Evolutionary conservation across 2,888 invertebrate genomes (phyloP).

Genomic region (Phalera bucephala): DNA sequence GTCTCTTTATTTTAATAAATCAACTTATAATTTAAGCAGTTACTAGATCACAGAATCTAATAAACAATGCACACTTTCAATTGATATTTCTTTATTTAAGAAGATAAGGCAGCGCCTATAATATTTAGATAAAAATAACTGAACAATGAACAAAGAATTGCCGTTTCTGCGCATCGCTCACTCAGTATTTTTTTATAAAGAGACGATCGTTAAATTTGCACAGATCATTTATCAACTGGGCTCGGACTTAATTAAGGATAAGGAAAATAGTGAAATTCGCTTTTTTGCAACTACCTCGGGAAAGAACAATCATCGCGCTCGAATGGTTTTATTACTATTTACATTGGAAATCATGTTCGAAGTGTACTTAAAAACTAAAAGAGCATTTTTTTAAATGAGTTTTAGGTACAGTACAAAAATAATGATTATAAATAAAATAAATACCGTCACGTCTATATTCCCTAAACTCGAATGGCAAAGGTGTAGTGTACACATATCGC

Average conservation of each 20-base stretch:
- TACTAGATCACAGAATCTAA: too few relatives aligned
- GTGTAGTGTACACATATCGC: too few relatives aligned
- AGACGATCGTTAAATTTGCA: constrained; percentile 39
- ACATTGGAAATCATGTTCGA: constrained; percentile 8
- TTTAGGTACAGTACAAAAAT: too few relatives aligned
- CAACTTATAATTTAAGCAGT: too few relatives aligned
- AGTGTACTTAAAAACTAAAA: constrained; percentile 7
- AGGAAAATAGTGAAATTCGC: constrained; percentile 22
- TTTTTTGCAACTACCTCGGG: constrained; percentile 13
- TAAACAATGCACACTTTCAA: too few relatives aligned
- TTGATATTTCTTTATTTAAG: too few relatives aligned
- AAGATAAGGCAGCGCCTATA: too few relatives aligned
- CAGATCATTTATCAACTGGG: constrained; percentile 38
- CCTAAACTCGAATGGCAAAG: too few relatives aligned
- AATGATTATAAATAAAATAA: too few relatives aligned
- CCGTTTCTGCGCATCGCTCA: constrained; percentile 26
- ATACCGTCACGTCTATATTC: too few relatives aligned
- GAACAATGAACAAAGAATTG: constrained; percentile 16
- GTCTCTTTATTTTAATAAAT: too few relatives aligned
- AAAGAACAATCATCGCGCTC: constrained; percentile 7
- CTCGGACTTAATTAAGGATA: constrained; percentile 26
- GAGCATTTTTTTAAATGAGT: too few relatives aligned
- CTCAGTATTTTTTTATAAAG: constrained; percentile 25
- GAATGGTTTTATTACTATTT: constrained; percentile 20
- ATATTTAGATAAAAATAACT: constrained; percentile 2